Conservation (phyloP, 1,140 invertebrate genomes). For the Epicauta chinensis region DNA sequence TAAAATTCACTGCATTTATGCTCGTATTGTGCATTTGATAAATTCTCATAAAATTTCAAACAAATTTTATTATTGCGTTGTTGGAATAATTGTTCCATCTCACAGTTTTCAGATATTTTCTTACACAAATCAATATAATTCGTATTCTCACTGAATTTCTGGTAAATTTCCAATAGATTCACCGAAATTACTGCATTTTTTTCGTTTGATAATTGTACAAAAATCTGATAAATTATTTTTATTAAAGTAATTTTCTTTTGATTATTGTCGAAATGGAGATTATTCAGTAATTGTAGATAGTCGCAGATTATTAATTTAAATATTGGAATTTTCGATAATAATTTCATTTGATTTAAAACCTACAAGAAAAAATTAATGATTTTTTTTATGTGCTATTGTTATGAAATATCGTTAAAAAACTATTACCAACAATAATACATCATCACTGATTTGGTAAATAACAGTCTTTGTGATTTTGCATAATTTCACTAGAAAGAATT, state of each 20-base stretch:
- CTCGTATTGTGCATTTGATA: background rate
- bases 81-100: background rate
- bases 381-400: too few species aligned
- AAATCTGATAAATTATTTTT: background rate
- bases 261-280: background rate
- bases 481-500: constrained; percentile 12
- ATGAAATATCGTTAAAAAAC: background rate
- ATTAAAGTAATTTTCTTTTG: background rate
- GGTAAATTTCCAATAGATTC: background rate
- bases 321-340: background rate
- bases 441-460: constrained; percentile 8
- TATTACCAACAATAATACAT: constrained; percentile 4
- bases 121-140: background rate
- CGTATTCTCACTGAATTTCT: background rate
- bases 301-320: background rate
- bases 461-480: constrained; percentile 12
- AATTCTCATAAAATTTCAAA: background rate
- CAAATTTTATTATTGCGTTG: background rate
- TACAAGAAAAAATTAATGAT: background rate
- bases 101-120: background rate
- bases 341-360: constrained; percentile 2
- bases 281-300: background rate
- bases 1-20: background rate
- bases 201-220: background rate
- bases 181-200: constrained; percentile 1